Conservation (phyloP, 2,113 vertebrate genomes). For the Pogonocichla stellata region DNA sequence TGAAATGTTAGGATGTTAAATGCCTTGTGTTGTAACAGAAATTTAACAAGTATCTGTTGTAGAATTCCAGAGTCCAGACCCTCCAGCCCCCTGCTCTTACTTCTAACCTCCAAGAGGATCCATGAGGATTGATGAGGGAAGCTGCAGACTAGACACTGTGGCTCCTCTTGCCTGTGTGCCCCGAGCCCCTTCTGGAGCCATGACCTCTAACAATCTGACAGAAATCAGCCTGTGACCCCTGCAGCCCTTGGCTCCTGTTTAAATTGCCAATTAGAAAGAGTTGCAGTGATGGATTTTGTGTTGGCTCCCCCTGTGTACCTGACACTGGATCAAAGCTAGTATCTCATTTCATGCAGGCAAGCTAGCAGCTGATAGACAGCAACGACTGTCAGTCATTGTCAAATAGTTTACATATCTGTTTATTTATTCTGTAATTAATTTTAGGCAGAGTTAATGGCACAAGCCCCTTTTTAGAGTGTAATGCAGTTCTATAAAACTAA, state of each 20-base stretch:
- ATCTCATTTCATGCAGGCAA: not conserved
- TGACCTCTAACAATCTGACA: not conserved
- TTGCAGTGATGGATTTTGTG: not conserved
- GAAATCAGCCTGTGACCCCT: not conserved
- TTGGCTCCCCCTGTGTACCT: not conserved
- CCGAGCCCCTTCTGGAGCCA: not conserved
- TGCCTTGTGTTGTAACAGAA: not conserved
- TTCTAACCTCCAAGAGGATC: not conserved
- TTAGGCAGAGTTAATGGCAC: not conserved
- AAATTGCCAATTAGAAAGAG: slow-evolving; percentile 35
- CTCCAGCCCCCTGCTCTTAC: not conserved
- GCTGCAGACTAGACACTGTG: not conserved
- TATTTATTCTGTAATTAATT: slow-evolving; percentile 35
- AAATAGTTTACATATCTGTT: not conserved
- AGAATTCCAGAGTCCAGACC: not conserved
- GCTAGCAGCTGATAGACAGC: not conserved
- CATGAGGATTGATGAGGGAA: not conserved
- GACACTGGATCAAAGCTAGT: not conserved
- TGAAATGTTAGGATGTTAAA: not conserved
- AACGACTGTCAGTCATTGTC: not conserved
- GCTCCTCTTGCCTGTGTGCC: not conserved
- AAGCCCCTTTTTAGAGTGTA: not conserved
- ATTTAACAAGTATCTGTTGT: not conserved
- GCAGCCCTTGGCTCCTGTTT: not conserved
- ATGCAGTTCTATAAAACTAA: not conserved